Evolutionary conservation across 2,797 vertebrate genomes (phyloP), one percentile per base, ranked within the genome.

Genomic region (Naso thynnoides): DNA sequence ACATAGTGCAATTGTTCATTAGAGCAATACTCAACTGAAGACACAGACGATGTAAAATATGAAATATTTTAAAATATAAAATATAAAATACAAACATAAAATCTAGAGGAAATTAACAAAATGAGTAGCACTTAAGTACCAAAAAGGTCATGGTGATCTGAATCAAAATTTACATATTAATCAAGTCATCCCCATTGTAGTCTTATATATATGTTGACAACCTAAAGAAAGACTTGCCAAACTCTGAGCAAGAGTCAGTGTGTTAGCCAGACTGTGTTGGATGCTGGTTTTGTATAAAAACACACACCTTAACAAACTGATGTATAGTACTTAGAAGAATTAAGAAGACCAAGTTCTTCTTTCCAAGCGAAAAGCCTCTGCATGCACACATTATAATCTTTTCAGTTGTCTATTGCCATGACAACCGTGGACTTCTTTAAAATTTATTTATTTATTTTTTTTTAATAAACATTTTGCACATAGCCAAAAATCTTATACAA

Each of bases 191-290:
- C 3, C 4, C 0, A 16, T 61, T 11, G 21, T 44, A 4, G 21
- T 33, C 1, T 66, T 56, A 31, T 19, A 18, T 8, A 7, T 57
- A 27, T 60, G 0, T 48, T 3, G 60, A 31, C 38, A 60, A 9
- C 8, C 66, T 55, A 21, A 73, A 62, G 44, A 60, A 79, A 85
- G 80, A 86, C 80, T 88, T 88, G 38, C 80, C 79, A 82, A 76
- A 76, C 76, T 47, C 16, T 8, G 8, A 26, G 56, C 24, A 56
- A 38, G 39, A 78, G 56, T 73, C 60, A 49, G 48, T 73, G 31
- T 70, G 55, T 83, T 86, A 72, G 73, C 81, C 71, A 81, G 85
- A 86, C 69, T 68, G 44, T 72, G 33, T 70, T 81, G 24, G 58
- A 74, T 85, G 71, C 70, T 72, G 55, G 19, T 76, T 59, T 45